Base-by-base conservation (phyloP, 2,797 vertebrate genomes). In the Taenioides sp. region DNA sequence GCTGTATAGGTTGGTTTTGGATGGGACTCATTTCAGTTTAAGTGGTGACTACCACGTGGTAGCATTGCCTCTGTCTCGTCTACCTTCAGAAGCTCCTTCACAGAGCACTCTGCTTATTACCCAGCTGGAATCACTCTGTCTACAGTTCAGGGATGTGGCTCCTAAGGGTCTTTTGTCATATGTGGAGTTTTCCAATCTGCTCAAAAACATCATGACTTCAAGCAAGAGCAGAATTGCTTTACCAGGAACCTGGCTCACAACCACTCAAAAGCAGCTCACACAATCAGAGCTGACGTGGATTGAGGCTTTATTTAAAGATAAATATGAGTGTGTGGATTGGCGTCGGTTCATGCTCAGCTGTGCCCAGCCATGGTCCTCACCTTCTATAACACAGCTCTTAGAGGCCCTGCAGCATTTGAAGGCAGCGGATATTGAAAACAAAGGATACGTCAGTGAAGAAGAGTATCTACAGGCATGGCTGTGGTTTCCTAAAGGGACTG, bases 281-380 rank as follows among this genome's bases (percentile, higher is more conserved):
- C 80, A 97, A 50, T 5, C 7, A 34, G 31, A 6, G 7, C 31
- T 34, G 31, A 5, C 31, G 4, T 7, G 7, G 5, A 43, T 43
- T 43, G 40, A 43, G 40, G 12, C 2, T 43, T 43, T 43, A 43
- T 43, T 43, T 43, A 85, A 73, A 1, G 87, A 87, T 16, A 85
- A 88, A 23, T 86, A 76, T 0, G 93, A 95, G 63, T 74, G 93
- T 0, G 75, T 94, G 54, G 93, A 98, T 88, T 99, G 97, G 96
- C 91, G 86, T 28, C 92, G 79, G 40, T 97, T 98, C 82, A 82
- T 98, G 71, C 88, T 97, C 69, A 91, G 92, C 34, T 92, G 93
- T 16, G 92, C 96, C 1, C 90, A 94, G 67, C 97, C 97, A 0
- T 98, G 96, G 97, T 95, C 96, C 0, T 64, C 93, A n/a, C 96